Percentiles rank a stretch among this genome's conserved stretches.
Conservation (phyloP, 2,113 vertebrate species). For the Furnarius figulus region DNA sequence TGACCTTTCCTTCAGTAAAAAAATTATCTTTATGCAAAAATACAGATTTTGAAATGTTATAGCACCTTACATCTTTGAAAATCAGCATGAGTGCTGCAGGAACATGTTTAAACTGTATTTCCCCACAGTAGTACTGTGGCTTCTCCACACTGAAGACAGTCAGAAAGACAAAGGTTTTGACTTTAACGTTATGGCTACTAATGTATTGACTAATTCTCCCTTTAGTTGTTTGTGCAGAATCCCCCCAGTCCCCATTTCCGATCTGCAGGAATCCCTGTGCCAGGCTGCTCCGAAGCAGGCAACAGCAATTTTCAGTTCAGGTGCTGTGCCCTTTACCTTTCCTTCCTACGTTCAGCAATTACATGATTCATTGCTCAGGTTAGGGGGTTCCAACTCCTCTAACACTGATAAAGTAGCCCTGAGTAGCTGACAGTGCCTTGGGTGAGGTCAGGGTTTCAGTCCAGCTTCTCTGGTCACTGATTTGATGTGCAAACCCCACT, state of each 20-base stretch:
- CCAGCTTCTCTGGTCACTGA: background rate
- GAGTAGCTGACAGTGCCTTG: background rate
- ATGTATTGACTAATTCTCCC: background rate
- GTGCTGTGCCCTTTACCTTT: rapidly evolving
- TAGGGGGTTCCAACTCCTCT: background rate
- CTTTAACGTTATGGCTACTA: background rate
- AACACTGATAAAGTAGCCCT: rapidly evolving
- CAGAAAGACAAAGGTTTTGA: background rate
- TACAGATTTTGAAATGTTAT: background rate
- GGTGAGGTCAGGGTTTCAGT: rapidly evolving
- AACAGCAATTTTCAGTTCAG: background rate
- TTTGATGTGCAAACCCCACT: background rate
- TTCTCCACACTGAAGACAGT: background rate
- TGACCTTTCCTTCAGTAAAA: background rate
- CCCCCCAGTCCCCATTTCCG: background rate
- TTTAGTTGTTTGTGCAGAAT: background rate
- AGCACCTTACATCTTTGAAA: background rate
- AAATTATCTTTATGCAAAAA: background rate
- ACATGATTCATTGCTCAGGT: rapidly evolving
- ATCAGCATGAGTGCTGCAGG: background rate
- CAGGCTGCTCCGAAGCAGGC: background rate
- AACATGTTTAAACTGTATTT: background rate
- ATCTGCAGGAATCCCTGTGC: background rate
- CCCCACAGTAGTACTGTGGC: background rate
- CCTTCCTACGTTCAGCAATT: background rate